Percentiles rank a stretch among this genome's conserved stretches.
phyloP scores from a whole-genome alignment of 2,797 vertebrate genomes.

The Catamblyrhynchus diadema region DNA sequence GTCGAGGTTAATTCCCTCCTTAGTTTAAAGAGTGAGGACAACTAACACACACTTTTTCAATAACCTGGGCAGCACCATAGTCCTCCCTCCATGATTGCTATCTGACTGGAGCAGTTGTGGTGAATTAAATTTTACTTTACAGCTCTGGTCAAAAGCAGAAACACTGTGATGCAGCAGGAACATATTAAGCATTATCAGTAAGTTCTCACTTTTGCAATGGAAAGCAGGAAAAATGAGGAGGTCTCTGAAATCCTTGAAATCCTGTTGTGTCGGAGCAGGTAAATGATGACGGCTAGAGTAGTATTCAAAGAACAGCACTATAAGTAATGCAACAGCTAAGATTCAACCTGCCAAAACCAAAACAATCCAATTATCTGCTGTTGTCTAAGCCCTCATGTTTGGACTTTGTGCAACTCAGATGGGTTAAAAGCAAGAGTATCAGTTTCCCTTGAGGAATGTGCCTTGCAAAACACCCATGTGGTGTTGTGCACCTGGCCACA shows the following conservation, averaged over 20 bases:
- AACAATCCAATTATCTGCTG: neutral
- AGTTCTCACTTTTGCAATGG: neutral
- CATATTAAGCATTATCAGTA: neutral
- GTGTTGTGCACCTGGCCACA: neutral
- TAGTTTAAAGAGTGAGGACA: neutral
- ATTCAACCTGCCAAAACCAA: neutral
- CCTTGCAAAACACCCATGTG: neutral
- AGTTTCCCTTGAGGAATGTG: neutral
- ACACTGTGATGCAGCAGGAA: neutral
- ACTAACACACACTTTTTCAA: neutral
- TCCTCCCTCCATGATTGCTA: rapidly evolving
- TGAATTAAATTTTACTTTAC: neutral
- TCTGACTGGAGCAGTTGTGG: neutral
- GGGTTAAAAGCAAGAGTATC: neutral
- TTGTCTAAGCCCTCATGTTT: neutral
- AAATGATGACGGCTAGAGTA: neutral
- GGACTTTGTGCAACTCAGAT: neutral
- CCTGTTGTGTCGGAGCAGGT: neutral
- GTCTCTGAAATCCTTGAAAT: neutral
- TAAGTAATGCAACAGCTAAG: neutral
- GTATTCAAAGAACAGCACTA: neutral
- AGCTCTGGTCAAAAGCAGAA: neutral
- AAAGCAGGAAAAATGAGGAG: neutral
- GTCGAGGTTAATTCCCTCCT: neutral
- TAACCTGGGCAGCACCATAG: neutral